Base-by-base conservation (phyloP, 2,888 invertebrate genomes). In the Pterostichus niger region DNA sequence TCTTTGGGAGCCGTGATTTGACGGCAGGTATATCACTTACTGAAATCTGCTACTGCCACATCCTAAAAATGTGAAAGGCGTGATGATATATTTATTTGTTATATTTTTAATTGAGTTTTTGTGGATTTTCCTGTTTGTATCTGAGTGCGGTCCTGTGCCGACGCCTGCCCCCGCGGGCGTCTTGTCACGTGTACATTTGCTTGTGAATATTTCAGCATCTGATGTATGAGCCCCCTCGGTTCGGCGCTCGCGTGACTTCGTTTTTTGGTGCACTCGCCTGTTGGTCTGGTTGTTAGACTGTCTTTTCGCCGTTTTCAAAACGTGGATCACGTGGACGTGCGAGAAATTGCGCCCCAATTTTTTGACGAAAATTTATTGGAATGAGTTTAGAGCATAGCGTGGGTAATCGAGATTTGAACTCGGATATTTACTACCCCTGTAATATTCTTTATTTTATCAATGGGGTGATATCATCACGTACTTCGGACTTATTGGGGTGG, bases 201-300 rank as follows among this genome's bases (percentile, higher is more conserved):
- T 71, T 17, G 68, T 71, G 68, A 71, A 71, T 71, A 71, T 71
- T 71, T 71, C 68, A 71, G 44, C 68, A 71, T 71, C 68, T 71
- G 68, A 71, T 44, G 68, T 71, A 71, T 44, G 68, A 64, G 68
- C 44, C 46, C 68, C 68, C 44, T 52, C 24, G 68, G 68, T 17
- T 71, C 17, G n/a, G 44, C 44, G 31, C 56, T 40, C 17, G 44
- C 40, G 40, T 15, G 40, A 71, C 13, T 35, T 13, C 64, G 35
- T n/a, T 35, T 35, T 35, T n/a, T 35, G n/a, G 6, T 17, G 11
- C 64, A 11, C 33, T 31, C 31, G 33, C 56, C 56, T 61, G 64
- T 64, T 40, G 64, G 64, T 33, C 33, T 71, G 68, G 40, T 44
- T 44, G 64, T 64, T 40, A 13, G 64, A 64, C 33, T 71, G 68